phyloP scores from a whole-genome alignment of 2,113 vertebrate species.

The Gnathonemus echidnorhynchus region DNA sequence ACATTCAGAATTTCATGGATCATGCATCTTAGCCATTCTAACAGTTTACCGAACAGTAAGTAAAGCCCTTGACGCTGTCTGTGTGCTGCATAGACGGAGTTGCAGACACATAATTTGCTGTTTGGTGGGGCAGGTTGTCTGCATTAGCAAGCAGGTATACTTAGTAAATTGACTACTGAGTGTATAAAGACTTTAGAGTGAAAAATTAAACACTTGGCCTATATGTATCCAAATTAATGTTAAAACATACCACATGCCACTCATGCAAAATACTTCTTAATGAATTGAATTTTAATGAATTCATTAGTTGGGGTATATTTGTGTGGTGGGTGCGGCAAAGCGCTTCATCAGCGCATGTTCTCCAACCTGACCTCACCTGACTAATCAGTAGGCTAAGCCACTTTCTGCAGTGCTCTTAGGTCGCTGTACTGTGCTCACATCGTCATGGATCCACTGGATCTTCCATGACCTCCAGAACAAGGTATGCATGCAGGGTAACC shows the following conservation, averaged over 20 bases:
- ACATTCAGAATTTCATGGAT: not conserved
- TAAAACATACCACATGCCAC: not conserved
- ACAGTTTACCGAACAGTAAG: not conserved
- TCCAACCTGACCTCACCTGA: no score
- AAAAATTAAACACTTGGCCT: not conserved
- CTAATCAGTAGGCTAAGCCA: not conserved
- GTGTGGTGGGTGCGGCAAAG: no score
- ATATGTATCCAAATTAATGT: not conserved
- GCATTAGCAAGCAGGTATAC: not conserved
- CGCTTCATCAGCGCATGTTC: no score
- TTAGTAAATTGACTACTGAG: not conserved
- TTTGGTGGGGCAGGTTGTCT: not conserved
- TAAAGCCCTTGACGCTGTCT: not conserved
- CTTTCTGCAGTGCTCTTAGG: not conserved
- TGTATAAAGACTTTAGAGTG: not conserved
- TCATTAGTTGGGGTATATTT: not conserved
- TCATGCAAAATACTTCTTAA: not conserved
- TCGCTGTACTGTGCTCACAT: not conserved
- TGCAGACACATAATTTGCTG: not conserved
- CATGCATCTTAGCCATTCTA: not conserved
- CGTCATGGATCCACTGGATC: not conserved
- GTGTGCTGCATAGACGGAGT: not conserved
- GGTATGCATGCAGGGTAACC: not conserved
- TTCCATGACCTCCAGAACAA: not conserved
- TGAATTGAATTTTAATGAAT: not conserved